Percentiles rank a stretch among this genome's conserved stretches.
These are phyloP conservation scores for Mycalesis mineus DNA, from an alignment of 2,888 invertebrate genomes.

Conservation along the genomic window DNA sequence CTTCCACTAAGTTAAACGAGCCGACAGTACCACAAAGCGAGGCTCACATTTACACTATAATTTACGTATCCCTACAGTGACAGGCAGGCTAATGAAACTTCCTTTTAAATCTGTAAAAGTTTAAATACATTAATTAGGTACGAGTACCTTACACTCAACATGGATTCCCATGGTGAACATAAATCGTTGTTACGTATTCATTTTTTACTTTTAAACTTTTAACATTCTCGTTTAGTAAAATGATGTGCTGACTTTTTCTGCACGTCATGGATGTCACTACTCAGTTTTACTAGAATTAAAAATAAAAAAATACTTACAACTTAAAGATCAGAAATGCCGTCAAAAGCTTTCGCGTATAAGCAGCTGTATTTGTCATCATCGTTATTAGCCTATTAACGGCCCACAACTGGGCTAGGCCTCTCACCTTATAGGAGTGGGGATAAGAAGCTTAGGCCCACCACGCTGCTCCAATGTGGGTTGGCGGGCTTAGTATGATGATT, in stretches of 20 bases:
- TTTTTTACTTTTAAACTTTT: background rate
- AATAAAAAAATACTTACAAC: no score
- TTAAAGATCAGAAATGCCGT: no score
- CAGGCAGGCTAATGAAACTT: constrained; percentile 27
- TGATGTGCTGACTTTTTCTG: no score
- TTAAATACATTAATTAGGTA: constrained; percentile 15
- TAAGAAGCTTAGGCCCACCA: no score
- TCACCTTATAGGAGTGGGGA: background rate
- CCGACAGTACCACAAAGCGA: constrained; percentile 25
- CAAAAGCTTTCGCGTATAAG: no score
- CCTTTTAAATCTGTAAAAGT: constrained; percentile 16
- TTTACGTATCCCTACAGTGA: constrained; percentile 26
- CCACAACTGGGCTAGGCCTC: background rate
- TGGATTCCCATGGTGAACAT: background rate
- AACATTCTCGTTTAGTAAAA: background rate
- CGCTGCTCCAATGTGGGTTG: no score
- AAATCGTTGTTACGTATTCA: background rate
- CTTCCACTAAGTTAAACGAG: constrained; percentile 16
- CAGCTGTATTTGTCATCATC: no score
- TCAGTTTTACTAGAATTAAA: no score
- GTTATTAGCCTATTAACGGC: no score
- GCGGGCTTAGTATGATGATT: no score
- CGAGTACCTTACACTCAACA: background rate
- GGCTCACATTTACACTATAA: constrained; percentile 24
- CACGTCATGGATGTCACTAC: no score